phyloP scores from a whole-genome alignment of 2,888 invertebrate genomes.

The Cactoblastis cactorum region DNA sequence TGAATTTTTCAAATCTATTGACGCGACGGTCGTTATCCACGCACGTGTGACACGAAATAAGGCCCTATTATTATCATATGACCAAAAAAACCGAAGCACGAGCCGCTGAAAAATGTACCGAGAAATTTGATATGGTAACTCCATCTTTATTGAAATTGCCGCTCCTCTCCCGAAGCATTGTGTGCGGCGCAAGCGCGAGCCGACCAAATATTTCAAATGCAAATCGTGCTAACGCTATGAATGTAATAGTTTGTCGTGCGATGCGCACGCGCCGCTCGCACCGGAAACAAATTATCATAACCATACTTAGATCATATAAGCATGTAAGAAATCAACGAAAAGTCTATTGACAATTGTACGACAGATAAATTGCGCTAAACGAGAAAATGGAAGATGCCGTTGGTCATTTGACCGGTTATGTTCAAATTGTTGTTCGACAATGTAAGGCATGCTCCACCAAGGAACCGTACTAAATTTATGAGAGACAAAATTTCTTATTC shows the following conservation, averaged over 20 bases:
- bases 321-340: slow-evolving; percentile 68
- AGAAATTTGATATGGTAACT: slow-evolving; percentile 73
- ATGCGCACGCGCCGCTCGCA: slow-evolving; percentile 72
- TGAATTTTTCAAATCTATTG: slow-evolving; percentile 5
- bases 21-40: slow-evolving; percentile 47
- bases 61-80: slow-evolving; percentile 59
- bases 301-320: no score
- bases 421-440: slow-evolving; percentile 27
- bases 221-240: slow-evolving; percentile 77
- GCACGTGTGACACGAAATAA: slow-evolving; percentile 69
- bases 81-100: slow-evolving; percentile 60
- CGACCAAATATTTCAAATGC: slow-evolving; percentile 77
- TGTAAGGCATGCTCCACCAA: slow-evolving; percentile 26
- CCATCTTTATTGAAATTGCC: slow-evolving; percentile 55
- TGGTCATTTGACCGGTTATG: slow-evolving; percentile 38
- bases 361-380: slow-evolving; percentile 71
- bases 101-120: slow-evolving; percentile 73
- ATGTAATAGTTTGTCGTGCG: slow-evolving; percentile 76
- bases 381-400: slow-evolving; percentile 56
- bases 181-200: slow-evolving; percentile 61
- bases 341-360: slow-evolving; percentile 68
- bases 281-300: slow-evolving; percentile 79
- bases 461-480: slow-evolving; percentile 36
- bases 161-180: slow-evolving; percentile 59
- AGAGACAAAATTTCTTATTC: slow-evolving; percentile 39